phyloP scores from a whole-genome alignment of 2,797 vertebrate species.

The Xiphophorus birchmanni region DNA sequence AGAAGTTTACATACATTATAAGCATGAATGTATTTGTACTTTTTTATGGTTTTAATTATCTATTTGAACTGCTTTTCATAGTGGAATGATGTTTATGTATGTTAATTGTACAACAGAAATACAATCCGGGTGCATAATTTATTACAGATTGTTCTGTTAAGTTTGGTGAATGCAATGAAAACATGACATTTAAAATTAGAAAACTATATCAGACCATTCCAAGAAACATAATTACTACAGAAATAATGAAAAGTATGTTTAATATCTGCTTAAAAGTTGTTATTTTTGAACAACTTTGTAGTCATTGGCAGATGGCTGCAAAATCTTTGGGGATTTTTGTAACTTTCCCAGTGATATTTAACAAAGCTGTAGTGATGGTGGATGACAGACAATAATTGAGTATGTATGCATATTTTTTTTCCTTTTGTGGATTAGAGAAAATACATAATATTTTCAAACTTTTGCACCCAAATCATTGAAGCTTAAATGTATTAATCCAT shows the following conservation, averaged over 20 bases:
- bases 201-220: too few species aligned
- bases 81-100: neutral
- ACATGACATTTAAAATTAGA: too few species aligned
- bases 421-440: neutral
- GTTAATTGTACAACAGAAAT: neutral
- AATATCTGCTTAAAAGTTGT: too few species aligned
- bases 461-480: neutral
- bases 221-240: too few species aligned
- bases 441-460: neutral
- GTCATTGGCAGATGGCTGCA: neutral
- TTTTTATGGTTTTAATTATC: neutral
- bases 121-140: neutral
- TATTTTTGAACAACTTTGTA: too few species aligned
- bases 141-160: neutral
- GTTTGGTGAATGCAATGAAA: too few species aligned
- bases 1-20: neutral
- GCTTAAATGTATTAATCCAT: neutral
- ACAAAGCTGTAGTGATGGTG: neutral
- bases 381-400: neutral
- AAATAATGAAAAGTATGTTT: too few species aligned
- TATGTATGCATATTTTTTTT: neutral
- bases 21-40: neutral
- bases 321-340: neutral
- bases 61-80: neutral
- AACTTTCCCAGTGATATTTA: neutral